These are phyloP conservation scores for Lagopus leucura DNA, from an alignment of 2,113 vertebrate genomes.

Conservation along the genomic window DNA sequence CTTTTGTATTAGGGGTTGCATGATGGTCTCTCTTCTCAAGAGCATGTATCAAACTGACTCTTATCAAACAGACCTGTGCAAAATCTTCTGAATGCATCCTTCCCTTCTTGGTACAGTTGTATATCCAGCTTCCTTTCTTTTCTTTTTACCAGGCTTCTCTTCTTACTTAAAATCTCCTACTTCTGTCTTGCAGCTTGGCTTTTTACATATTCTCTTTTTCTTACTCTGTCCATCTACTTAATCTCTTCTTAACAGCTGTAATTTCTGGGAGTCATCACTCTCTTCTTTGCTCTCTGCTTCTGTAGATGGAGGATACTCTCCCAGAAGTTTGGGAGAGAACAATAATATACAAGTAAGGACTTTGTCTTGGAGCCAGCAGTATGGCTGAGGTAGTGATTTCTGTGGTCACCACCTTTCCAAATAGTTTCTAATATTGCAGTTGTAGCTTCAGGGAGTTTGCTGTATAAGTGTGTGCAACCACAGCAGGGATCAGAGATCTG, in stretches of 20 bases:
- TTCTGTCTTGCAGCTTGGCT: background rate
- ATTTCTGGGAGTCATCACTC: background rate
- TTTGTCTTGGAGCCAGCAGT: background rate
- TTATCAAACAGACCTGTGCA: background rate
- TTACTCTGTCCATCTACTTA: background rate
- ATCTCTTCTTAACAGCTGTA: background rate
- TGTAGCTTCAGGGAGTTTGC: background rate
- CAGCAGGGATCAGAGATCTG: background rate
- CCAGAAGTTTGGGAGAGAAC: background rate
- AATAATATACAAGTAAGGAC: background rate
- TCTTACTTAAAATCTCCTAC: background rate
- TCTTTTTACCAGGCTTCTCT: background rate
- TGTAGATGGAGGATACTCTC: background rate
- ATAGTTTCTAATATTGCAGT: background rate
- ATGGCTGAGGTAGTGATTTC: background rate
- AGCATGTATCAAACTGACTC: background rate
- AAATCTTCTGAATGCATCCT: background rate
- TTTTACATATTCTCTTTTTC: background rate
- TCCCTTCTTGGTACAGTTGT: background rate
- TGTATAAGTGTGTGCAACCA: background rate
- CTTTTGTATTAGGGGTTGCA: background rate
- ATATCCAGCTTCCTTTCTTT: background rate
- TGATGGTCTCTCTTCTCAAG: background rate
- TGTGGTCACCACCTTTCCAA: rapidly evolving
- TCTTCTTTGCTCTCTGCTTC: background rate